Conservation (phyloP, 2,888 invertebrate species). For the Ophraella communa region DNA sequence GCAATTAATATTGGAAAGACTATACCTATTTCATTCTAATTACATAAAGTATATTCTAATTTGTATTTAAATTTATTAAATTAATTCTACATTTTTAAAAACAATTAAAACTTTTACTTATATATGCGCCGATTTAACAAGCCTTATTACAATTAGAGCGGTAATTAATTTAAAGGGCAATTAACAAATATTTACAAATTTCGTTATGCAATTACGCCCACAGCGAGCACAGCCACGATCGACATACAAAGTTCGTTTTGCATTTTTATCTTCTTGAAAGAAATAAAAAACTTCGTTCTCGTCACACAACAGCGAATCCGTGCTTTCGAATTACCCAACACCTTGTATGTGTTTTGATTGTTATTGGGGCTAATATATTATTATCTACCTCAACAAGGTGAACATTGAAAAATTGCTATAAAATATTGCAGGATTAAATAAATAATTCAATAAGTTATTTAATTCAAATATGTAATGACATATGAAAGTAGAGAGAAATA, state of each 20-base stretch:
- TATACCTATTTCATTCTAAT: too few species aligned
- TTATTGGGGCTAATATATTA: conserved; percentile 16
- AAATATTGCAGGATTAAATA: not conserved
- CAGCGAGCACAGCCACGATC: conserved; percentile 21
- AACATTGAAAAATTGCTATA: not conserved
- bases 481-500: too few species aligned
- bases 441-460: too few species aligned
- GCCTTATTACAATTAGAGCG: conserved; percentile 7
- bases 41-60: too few species aligned
- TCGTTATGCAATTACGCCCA: conserved; percentile 24
- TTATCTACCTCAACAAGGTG: conserved; percentile 13
- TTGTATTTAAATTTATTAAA: not conserved
- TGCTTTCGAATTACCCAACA: conserved; percentile 32
- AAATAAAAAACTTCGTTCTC: conserved; percentile 30
- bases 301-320: conserved; percentile 44
- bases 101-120: not conserved
- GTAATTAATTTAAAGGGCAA: conserved; percentile 25
- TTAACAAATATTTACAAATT: conserved; percentile 27
- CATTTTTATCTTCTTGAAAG: conserved; percentile 25
- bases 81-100: not conserved
- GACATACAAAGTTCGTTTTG: conserved; percentile 21
- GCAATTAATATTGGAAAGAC: too few species aligned
- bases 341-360: conserved; percentile 21
- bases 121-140: not conserved
- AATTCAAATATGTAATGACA: too few species aligned